Evolutionary conservation across 2,888 invertebrate genomes (phyloP).

Genomic region (Pachydiplax longipennis): DNA sequence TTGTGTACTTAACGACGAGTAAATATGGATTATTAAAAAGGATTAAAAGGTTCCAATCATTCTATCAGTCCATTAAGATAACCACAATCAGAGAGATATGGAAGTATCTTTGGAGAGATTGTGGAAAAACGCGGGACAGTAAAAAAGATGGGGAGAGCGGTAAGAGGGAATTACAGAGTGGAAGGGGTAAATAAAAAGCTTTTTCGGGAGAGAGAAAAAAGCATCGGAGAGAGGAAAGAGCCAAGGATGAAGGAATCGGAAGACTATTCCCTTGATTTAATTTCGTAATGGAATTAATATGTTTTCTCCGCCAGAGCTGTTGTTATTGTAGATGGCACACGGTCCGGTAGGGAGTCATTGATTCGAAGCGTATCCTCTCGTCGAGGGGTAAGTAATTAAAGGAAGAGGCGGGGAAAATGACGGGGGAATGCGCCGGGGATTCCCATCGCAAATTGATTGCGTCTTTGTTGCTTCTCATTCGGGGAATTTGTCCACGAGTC

Average conservation of each 20-base stretch:
- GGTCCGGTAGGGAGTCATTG: neutral
- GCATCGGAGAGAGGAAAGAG: neutral
- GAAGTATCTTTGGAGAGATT: neutral
- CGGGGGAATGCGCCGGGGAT: neutral
- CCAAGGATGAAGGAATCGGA: neutral
- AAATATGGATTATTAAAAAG: too few species aligned
- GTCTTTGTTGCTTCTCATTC: neutral
- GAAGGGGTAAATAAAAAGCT: neutral
- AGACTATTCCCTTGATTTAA: slow-evolving; percentile 38
- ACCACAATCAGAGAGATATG: neutral
- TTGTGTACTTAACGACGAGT: too few species aligned
- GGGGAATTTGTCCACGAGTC: neutral
- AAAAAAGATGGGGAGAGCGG: neutral
- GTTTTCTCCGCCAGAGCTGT: slow-evolving; percentile 6
- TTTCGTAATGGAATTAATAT: slow-evolving; percentile 45
- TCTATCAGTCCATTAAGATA: too few species aligned
- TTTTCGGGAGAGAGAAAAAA: neutral
- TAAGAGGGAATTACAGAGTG: neutral
- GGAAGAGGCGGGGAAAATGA: slow-evolving; percentile 4
- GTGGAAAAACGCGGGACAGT: neutral
- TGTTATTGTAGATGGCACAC: slow-evolving; percentile 12
- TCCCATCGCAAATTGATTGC: slow-evolving; percentile 16
- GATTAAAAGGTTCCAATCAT: too few species aligned
- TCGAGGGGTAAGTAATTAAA: slow-evolving; percentile 7
- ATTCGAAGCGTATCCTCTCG: neutral